Evolutionary conservation across 1,140 invertebrate species (phyloP), one percentile per base, ranked within the genome.

Genomic region (Calycopis cecrops): DNA sequence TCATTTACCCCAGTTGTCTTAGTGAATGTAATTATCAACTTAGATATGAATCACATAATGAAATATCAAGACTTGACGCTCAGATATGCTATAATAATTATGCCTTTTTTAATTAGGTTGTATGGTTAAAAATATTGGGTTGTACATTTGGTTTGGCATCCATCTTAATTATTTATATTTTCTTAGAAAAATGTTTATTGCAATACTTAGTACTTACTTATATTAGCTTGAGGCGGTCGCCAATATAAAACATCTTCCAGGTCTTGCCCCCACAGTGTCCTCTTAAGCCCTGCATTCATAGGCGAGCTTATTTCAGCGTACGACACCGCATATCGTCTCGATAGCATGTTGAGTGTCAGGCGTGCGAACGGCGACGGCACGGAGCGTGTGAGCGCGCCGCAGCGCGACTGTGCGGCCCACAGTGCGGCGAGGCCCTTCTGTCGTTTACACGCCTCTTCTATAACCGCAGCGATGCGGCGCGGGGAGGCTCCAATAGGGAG

Each of bases 181-280:
- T 6, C 6, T 6, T 28, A 28, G 21, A 28, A 28, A 3, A 28
- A 28, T 28, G 2, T 6, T 28, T 6, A 28, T 28, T 3, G 21
- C 2, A 28, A 14, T 14, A 3, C 14, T 33, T 12, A 14, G 9
- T 53, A 69, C 90, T 91, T 85, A 94, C 94, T 92, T 38, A 94
- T 94, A 75, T 95, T 95, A 18, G 93, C 93, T 77, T 95, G 94
- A 3, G 93, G 93, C 21, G 94, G 94, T 62, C 93, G 88, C 91
- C 94, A 95, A 61, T 93, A 93, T n/a, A 95, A 76, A 0, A 92
- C 90, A 57, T 89, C 89, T 14, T 90, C 89, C 0, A 95, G 89
- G 34, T 90, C 88, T 47, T 94, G 92, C 0, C 94, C 92, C 89
- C 93, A 94, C 7, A 91, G 60, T n/a, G 91, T 89, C 0, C 65